Percentiles rank a stretch among this genome's conserved stretches.
phyloP scores from a whole-genome alignment of 2,797 vertebrate genomes.

The Sandelia bainsii region DNA sequence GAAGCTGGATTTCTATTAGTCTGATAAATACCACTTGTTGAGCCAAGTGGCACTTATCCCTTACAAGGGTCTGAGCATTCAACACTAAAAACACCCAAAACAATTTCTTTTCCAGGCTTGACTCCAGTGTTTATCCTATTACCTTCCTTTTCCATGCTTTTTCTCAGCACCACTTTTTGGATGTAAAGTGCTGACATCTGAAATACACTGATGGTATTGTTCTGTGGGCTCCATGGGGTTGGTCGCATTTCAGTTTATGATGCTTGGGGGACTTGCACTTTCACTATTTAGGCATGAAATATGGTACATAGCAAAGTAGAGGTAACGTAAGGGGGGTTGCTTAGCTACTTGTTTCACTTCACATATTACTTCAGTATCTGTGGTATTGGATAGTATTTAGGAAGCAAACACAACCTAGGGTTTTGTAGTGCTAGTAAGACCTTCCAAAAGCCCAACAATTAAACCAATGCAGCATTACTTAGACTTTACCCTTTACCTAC shows the following conservation, averaged over 20 bases:
- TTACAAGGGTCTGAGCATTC: constrained; percentile 48
- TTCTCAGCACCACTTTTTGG: constrained; percentile 40
- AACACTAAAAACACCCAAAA: constrained; percentile 50
- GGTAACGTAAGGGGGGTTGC: background rate
- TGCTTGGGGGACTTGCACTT: constrained; percentile 25
- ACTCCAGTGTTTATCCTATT: constrained; percentile 59
- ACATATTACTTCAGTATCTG: background rate
- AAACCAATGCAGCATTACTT: no score
- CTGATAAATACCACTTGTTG: constrained; percentile 51
- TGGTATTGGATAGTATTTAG: no score
- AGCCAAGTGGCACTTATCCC: constrained; percentile 59
- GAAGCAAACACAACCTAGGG: no score
- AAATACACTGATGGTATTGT: constrained; percentile 73
- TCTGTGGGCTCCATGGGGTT: constrained; percentile 38
- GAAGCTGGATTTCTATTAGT: constrained; percentile 48
- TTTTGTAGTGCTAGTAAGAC: no score
- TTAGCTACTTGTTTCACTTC: background rate
- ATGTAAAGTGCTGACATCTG: constrained; percentile 60
- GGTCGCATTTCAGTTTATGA: constrained; percentile 52
- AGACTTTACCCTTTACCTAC: no score
- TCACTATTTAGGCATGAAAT: constrained; percentile 20
- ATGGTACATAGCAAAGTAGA: constrained; percentile 1
- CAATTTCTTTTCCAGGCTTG: constrained; percentile 61
- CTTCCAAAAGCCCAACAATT: no score
- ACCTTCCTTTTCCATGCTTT: constrained; percentile 64